These are phyloP conservation scores for Solenopsis invicta DNA, from an alignment of 1,140 invertebrate species.

Conservation along the genomic window DNA sequence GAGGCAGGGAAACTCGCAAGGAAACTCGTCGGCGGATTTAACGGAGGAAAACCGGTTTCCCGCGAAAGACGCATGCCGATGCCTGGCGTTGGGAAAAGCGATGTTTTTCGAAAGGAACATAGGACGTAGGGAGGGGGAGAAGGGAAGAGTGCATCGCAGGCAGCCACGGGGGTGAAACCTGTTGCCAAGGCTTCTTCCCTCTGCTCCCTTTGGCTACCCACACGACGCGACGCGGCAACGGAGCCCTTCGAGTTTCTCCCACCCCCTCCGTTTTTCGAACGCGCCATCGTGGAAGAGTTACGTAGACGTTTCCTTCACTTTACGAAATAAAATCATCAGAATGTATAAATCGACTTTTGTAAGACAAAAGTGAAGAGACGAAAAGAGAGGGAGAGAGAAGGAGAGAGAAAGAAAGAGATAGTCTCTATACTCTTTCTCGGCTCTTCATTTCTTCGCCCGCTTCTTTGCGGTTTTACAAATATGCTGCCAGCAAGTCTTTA, in stretches of 20 bases:
- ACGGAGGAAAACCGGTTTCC: conserved; percentile 82
- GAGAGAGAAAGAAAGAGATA: conserved; percentile 52
- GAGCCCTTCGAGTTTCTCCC: conserved; percentile 7
- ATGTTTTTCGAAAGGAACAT: conserved; percentile 82
- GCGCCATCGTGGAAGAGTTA: conserved; percentile 12
- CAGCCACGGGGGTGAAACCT: conserved; percentile 81
- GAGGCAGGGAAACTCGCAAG: conserved; percentile 64
- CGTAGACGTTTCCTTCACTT: conserved; percentile 62
- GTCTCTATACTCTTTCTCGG: neutral
- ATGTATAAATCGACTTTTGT: conserved; percentile 74
- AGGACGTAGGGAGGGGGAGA: conserved; percentile 4
- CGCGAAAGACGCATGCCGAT: conserved; percentile 77
- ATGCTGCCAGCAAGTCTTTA: conserved; percentile 73
- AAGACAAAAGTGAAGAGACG: neutral
- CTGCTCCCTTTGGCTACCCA: conserved; percentile 29
- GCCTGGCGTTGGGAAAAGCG: conserved; percentile 60
- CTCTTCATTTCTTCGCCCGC: conserved; percentile 27
- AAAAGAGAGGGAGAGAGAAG: neutral
- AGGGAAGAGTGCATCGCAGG: conserved; percentile 69
- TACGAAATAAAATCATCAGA: conserved; percentile 75
- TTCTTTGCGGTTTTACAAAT: conserved; percentile 63
- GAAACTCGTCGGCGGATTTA: conserved; percentile 76
- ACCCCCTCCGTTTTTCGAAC: neutral
- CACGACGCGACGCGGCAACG: neutral
- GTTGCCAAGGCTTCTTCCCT: conserved; percentile 79